Base-by-base conservation (phyloP, 2,113 vertebrate genomes). In the Phaethornis superciliosus region DNA sequence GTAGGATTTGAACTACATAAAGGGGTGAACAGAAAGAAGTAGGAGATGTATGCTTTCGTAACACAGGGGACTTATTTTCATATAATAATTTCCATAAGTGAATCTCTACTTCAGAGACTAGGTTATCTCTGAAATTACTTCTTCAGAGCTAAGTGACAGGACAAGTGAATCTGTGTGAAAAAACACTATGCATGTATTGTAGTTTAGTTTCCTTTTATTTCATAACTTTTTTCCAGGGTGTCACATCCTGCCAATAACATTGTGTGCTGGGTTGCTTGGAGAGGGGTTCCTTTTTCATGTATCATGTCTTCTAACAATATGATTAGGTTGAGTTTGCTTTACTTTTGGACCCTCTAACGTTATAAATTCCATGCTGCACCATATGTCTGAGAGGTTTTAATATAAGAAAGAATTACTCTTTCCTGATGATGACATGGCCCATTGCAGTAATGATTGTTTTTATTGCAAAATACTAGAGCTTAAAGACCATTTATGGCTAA, bases 401-500 rank as follows among this genome's bases (percentile, higher is more conserved):
- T 79, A 56, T 32, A 37, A 59, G 85, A 62, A 88, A 62, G 23
- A 42, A 44, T 54, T 93, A 12, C 32, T 81, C 72, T 86, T 64
- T 88, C 46, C 87, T 95, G 70, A 67, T 67, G 63, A 70, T 90
- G 71, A 55, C 40, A 86, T 27, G 49, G 65, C 15, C 47, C 83
- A 64, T 74, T 76, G 82, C 40, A 47, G 18, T 74, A 88, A 77
- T 79, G 52, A 88, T 90, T 75, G 72, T 20, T 95, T 86, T 93
- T 76, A 81, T 77, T 92, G 94, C 65, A 96, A 96, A 90, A 70
- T 81, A 70, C 56, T 76, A 95, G 81, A 91, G 75, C 82, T 96
- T 97, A 96, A 90, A 96, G 59, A 88, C 23, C 52, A 75, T 92
- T 96, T 91, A 90, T 71, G 42, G 69, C n/a, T 97, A 93, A 96